phyloP scores from a whole-genome alignment of 1,140 invertebrate species.

The Nasonia giraulti region DNA sequence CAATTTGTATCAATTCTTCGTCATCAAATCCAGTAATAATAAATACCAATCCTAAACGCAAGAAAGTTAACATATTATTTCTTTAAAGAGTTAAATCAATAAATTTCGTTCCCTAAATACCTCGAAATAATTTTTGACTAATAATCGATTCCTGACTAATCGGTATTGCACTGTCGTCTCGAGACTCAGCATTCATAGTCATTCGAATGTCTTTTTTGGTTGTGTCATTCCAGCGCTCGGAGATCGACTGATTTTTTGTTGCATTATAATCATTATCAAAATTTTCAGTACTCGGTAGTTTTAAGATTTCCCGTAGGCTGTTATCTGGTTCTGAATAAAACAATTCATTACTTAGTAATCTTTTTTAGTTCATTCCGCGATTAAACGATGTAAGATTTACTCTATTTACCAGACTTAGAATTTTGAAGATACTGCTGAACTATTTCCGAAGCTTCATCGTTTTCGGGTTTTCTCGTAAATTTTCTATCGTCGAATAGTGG shows the following conservation, averaged over 20 bases:
- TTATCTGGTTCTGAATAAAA: constrained; percentile 46
- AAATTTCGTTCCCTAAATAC: constrained; percentile 44
- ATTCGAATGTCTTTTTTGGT: constrained; percentile 16
- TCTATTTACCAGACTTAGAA: constrained; percentile 46
- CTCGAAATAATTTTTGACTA: constrained; percentile 59
- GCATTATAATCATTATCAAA: constrained; percentile 5
- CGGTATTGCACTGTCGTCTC: constrained; percentile 56
- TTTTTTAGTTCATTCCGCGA: background rate
- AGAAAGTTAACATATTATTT: constrained; percentile 31
- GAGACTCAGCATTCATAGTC: background rate
- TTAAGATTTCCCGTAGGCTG: constrained; percentile 53
- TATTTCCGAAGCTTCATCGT: constrained; percentile 59
- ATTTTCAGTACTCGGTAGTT: constrained; percentile 43
- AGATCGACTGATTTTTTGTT: constrained; percentile 16
- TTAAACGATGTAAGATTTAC: background rate
- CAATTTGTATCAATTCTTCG: constrained; percentile 67
- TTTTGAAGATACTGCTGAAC: constrained; percentile 65
- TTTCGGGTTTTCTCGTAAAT: constrained; percentile 35
- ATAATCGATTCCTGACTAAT: constrained; percentile 58
- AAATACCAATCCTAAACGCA: constrained; percentile 67
- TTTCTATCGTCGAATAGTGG: constrained; percentile 59
- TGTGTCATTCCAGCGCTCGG: constrained; percentile 38
- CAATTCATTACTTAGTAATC: constrained; percentile 12
- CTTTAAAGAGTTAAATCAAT: background rate
- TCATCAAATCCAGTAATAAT: constrained; percentile 68